Evolutionary conservation across 2,797 vertebrate genomes (phyloP).

Genomic region (Melanotaenia boesemani): DNA sequence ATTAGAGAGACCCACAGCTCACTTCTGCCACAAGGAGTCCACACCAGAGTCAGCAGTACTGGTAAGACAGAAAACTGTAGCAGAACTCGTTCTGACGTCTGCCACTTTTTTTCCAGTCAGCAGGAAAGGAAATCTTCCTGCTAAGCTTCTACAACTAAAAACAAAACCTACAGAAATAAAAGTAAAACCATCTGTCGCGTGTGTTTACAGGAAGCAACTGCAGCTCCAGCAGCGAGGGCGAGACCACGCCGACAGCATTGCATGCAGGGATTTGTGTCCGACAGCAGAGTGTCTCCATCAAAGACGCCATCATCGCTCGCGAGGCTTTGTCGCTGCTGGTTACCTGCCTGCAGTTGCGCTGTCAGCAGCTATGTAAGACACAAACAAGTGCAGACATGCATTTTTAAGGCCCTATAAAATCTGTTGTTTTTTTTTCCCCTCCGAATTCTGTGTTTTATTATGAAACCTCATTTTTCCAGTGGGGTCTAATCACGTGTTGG

Average conservation of each 20-base stretch:
- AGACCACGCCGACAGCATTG: constrained; percentile 86
- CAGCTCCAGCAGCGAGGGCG: constrained; percentile 97
- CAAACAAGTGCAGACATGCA: constrained; percentile 8
- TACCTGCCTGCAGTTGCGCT: constrained; percentile 96
- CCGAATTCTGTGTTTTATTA: neutral
- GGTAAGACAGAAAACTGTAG: constrained; percentile 77
- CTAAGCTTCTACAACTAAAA: neutral
- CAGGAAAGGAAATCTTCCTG: neutral
- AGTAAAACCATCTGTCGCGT: constrained; percentile 11
- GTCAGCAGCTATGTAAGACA: constrained; percentile 92
- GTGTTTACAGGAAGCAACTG: constrained; percentile 92
- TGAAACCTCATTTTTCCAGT: neutral
- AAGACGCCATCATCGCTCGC: constrained; percentile 96
- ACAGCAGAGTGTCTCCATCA: constrained; percentile 94
- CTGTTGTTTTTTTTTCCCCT: neutral
- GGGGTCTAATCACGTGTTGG: neutral
- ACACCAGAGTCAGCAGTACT: constrained; percentile 97
- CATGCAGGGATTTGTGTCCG: constrained; percentile 97
- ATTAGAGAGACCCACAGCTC: constrained; percentile 93
- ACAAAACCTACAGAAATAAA: constrained; percentile 14
- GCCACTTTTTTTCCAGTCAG: neutral
- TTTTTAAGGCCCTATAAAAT: too few relatives aligned
- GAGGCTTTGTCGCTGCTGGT: constrained; percentile 97
- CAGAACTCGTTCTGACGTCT: neutral
- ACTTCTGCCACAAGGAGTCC: constrained; percentile 90